phyloP scores from a whole-genome alignment of 2,888 invertebrate genomes.

The Cheilosia urbana region DNA sequence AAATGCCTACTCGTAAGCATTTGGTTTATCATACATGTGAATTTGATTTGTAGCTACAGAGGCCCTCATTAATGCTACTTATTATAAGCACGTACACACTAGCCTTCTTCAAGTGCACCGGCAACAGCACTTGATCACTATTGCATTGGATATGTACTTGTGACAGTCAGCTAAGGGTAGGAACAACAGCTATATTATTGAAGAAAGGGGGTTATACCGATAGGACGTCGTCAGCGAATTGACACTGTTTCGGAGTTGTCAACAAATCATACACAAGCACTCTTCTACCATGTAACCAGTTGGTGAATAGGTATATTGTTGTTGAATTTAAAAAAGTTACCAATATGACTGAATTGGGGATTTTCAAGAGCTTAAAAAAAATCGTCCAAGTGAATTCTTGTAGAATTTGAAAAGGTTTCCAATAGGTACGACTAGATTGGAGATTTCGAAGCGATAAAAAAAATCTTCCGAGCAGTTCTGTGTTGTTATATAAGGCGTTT shows the following conservation, averaged over 20 bases:
- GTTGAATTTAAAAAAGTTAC: slow-evolving; percentile 9
- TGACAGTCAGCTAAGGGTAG: slow-evolving; percentile 30
- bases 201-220: slow-evolving; percentile 31
- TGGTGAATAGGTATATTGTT: slow-evolving; percentile 33
- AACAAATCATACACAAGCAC: slow-evolving; percentile 44
- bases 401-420: no score
- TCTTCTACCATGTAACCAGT: slow-evolving; percentile 30
- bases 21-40: slow-evolving; percentile 27
- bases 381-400: no score
- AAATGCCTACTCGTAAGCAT: slow-evolving; percentile 35
- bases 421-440: no score
- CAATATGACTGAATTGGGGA: neutral
- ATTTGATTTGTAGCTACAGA: slow-evolving; percentile 27
- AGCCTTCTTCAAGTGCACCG: slow-evolving; percentile 50
- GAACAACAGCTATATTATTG: slow-evolving; percentile 34
- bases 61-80: slow-evolving; percentile 63
- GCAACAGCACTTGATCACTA: slow-evolving; percentile 52
- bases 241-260: slow-evolving; percentile 54
- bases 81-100: slow-evolving; percentile 48
- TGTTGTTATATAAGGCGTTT: no score
- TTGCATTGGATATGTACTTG: slow-evolving; percentile 47
- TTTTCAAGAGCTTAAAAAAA: no score
- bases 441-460: no score
- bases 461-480: no score
- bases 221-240: slow-evolving; percentile 45